Evolutionary conservation across 2,888 invertebrate species (phyloP).

Genomic region (Cerceris ruficornis): DNA sequence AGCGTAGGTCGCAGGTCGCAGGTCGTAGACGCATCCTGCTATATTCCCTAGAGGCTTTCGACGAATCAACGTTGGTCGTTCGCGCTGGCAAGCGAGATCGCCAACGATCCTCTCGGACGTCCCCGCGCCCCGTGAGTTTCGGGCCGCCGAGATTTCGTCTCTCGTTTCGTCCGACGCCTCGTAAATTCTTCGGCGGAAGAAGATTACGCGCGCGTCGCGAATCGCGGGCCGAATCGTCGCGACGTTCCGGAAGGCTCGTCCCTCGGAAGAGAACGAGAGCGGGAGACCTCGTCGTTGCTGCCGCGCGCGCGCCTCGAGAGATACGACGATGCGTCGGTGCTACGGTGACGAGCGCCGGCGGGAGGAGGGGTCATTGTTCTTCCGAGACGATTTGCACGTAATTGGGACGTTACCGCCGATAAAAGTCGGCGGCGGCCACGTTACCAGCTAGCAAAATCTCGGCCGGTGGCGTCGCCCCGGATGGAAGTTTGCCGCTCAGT

Average conservation of each 20-base stretch:
- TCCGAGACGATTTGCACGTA: slow-evolving; percentile 18
- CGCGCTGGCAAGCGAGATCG: background rate
- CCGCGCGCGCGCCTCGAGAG: background rate
- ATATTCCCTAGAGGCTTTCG: slow-evolving; percentile 3
- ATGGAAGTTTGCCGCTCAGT: slow-evolving; percentile 24
- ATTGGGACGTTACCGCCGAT: slow-evolving; percentile 21
- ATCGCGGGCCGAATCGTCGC: no score
- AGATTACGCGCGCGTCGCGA: no score
- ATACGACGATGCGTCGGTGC: background rate
- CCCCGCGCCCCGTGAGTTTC: background rate
- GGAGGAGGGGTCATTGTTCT: slow-evolving; percentile 1
- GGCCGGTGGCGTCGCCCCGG: slow-evolving; percentile 5
- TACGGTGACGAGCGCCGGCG: background rate
- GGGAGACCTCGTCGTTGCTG: background rate
- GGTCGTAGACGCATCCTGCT: slow-evolving; percentile 11
- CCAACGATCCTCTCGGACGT: background rate
- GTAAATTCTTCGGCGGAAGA: no score
- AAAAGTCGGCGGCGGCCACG: slow-evolving; percentile 1
- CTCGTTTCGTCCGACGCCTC: no score
- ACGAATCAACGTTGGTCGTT: slow-evolving; percentile 14
- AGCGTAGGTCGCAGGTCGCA: background rate
- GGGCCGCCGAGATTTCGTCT: background rate
- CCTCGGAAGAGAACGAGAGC: no score
- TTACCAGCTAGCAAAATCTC: slow-evolving; percentile 20
- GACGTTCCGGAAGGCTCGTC: no score